A percentile compares a stretch with the other conserved stretches of the same genome.
phyloP scores from a whole-genome alignment of 2,888 invertebrate species.

The Dermolepida albohirtum region DNA sequence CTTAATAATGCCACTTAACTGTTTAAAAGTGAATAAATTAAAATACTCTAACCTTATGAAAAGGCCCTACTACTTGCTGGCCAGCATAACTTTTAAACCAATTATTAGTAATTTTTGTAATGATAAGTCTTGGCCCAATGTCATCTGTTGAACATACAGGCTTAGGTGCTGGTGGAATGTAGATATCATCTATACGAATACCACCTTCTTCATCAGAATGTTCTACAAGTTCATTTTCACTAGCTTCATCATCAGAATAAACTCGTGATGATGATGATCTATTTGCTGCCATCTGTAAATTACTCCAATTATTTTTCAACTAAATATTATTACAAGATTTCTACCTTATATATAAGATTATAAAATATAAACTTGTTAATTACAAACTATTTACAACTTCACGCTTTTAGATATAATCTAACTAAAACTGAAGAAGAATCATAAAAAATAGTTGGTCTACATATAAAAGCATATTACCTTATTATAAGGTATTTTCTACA shows the following conservation, averaged over 20 bases:
- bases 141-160: constrained; percentile 78
- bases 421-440: no score
- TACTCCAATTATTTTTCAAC: not conserved
- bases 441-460: no score
- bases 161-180: constrained; percentile 83
- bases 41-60: constrained; percentile 82
- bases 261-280: constrained; percentile 26
- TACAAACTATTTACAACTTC: no score
- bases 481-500: no score
- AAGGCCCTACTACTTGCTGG: constrained; percentile 86
- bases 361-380: no score
- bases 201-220: constrained; percentile 76
- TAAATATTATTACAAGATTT: no score
- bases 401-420: no score
- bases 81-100: constrained; percentile 98
- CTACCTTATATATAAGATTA: no score
- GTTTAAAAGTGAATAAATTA: no score
- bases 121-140: constrained; percentile 87
- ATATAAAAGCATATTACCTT: no score
- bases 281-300: constrained; percentile 14
- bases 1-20: no score
- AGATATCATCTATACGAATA: constrained; percentile 81
- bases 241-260: constrained; percentile 44
- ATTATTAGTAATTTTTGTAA: constrained; percentile 88
- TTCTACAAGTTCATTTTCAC: constrained; percentile 47